phyloP scores from a whole-genome alignment of 2,113 vertebrate species.

The Carassius carassius region DNA sequence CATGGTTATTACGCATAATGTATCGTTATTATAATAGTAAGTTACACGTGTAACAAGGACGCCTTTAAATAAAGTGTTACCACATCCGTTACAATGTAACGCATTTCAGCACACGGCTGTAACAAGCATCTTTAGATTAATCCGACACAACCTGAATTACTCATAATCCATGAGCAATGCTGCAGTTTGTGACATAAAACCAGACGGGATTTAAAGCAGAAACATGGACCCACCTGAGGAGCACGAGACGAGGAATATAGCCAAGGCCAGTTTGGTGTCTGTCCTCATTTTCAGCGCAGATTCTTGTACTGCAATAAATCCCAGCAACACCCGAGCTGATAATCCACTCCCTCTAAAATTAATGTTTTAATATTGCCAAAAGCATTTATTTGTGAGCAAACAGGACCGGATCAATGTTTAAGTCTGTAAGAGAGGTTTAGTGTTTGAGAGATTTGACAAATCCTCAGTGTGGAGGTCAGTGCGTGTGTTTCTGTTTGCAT shows the following conservation, averaged over 20 bases:
- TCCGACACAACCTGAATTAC: not conserved
- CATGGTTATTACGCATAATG: no score
- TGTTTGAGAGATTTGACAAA: slow-evolving; percentile 28
- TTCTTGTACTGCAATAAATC: slow-evolving; percentile 48
- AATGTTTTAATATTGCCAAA: slow-evolving; percentile 25
- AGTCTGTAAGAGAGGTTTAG: slow-evolving; percentile 28
- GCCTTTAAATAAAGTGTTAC: no score
- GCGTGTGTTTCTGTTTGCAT: slow-evolving; percentile 5
- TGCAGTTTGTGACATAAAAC: not conserved
- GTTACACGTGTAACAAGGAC: no score
- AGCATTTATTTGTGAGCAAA: slow-evolving; percentile 41
- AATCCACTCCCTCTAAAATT: slow-evolving; percentile 13
- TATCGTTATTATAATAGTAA: no score
- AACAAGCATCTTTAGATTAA: not conserved
- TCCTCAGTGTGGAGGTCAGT: not conserved
- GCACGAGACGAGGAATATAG: slow-evolving; percentile 98
- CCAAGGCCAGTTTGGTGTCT: slow-evolving; percentile 96
- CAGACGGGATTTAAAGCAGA: not conserved
- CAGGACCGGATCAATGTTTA: slow-evolving; percentile 26
- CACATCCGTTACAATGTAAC: not conserved
- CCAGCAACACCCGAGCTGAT: not conserved
- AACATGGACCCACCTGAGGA: slow-evolving; percentile 91
- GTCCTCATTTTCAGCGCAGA: slow-evolving; percentile 92
- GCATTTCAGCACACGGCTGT: not conserved
- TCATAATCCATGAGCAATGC: not conserved